Evolutionary conservation across 2,113 vertebrate species (phyloP), one percentile per base, ranked within the genome.

Genomic region (Ceyx cyanopectus): DNA sequence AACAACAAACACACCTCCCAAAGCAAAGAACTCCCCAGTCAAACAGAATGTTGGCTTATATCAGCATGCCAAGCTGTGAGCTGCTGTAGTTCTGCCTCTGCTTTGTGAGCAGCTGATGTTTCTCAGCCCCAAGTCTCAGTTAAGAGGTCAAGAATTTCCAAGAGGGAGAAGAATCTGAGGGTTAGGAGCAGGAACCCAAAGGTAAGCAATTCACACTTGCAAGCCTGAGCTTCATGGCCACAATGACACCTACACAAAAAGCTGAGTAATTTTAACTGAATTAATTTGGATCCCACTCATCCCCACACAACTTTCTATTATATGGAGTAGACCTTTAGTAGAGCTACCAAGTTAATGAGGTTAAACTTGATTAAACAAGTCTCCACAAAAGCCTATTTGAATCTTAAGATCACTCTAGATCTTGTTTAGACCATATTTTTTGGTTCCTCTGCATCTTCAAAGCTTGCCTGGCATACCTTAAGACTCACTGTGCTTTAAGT

Each of bases 361-460:
- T 69, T 84, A 61, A 81, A 85, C 56, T 62, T 79, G 50, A 54
- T 89, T 51, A 45, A 93, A 34, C 87, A 92, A 88, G 75, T 80
- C 60, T 87, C 43, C 30, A 73, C 78, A 91, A 82, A 32, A 79
- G 23, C 46, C 37, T 56, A 58, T 58, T 34, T 85, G 32, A 90
- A 90, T 84, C 53, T 83, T 63, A 57, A 43, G 26, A 78, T 81
- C n/a, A 89, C 40, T 34, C 37, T 40, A 60, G 24, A 40, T 84
- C 40, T 61, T 51, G 23, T 60, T 84, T 48, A 89, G 83, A 81
- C 53, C 4, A 4, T 43, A 56, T 15, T 81, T 65, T 30, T 43
- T 45, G 9, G 26, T 88, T 93, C 37, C 7, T 70, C 68, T 68
- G 15, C 18, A 84, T 51, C 84, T 86, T 92, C 86, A 94, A 95